Percentiles rank a stretch among this genome's conserved stretches.
phyloP scores from a whole-genome alignment of 2,888 invertebrate genomes.

The Kryphioiulus occultus region DNA sequence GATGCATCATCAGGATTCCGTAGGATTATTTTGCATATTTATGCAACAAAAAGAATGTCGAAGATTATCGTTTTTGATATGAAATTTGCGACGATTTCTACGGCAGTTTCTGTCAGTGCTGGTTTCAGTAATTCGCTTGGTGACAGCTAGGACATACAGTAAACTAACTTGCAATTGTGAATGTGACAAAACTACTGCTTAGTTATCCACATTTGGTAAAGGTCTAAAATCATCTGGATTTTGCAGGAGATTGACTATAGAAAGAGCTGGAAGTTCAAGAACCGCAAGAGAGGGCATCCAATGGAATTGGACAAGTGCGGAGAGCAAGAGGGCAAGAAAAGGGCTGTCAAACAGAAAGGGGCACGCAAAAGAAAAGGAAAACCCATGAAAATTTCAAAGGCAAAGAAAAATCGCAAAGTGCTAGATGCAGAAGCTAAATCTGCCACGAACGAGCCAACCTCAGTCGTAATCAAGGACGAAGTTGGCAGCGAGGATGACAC shows the following conservation, averaged over 20 bases:
- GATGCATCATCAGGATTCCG: neutral
- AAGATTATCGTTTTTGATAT: neutral
- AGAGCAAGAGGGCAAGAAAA: neutral
- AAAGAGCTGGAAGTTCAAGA: neutral
- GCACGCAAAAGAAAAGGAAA: slow-evolving; percentile 43
- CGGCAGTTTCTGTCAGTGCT: neutral
- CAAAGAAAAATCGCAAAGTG: neutral
- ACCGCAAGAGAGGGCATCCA: neutral
- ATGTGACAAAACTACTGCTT: too few species aligned
- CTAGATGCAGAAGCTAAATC: neutral
- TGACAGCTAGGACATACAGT: too few species aligned
- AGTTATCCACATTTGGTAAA: neutral
- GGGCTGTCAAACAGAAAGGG: neutral
- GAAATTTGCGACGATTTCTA: neutral
- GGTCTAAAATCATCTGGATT: neutral
- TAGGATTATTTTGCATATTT: neutral
- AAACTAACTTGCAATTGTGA: too few species aligned
- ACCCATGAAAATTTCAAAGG: slow-evolving; percentile 9
- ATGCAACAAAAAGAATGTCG: slow-evolving; percentile 8
- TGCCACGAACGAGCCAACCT: neutral
- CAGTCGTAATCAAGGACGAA: neutral
- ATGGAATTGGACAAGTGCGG: neutral
- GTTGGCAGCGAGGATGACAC: neutral
- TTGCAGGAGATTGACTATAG: neutral
- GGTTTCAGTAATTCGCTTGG: too few species aligned